Evolutionary conservation across 2,888 invertebrate species (phyloP).

Genomic region (Boloria euphrosyne): DNA sequence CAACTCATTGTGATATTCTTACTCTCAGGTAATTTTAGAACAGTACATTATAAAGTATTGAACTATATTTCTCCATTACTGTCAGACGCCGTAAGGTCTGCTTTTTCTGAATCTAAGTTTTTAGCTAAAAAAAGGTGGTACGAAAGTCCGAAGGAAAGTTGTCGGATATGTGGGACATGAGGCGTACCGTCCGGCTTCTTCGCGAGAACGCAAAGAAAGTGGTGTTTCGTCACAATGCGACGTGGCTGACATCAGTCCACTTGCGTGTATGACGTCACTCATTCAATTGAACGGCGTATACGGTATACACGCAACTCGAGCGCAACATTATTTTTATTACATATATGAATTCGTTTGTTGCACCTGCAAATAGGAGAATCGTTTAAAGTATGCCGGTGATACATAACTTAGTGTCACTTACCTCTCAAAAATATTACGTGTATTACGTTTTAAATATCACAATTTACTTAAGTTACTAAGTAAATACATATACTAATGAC

Average conservation of each 20-base stretch:
- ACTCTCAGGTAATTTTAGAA: background rate
- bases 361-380: slow-evolving; percentile 1
- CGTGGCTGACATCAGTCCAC: slow-evolving; percentile 44
- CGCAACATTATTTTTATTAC: slow-evolving; percentile 23
- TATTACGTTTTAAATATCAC: too few relatives aligned
- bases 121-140: slow-evolving; percentile 66
- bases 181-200: slow-evolving; percentile 58
- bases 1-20: background rate
- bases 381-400: too few relatives aligned
- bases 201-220: slow-evolving; percentile 46
- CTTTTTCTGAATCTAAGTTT: slow-evolving; percentile 43
- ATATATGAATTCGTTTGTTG: slow-evolving; percentile 14
- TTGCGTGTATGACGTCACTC: slow-evolving; percentile 49
- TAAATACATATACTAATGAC: too few relatives aligned
- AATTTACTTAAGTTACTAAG: too few relatives aligned
- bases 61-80: background rate
- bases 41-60: background rate
- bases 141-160: slow-evolving; percentile 81
- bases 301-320: slow-evolving; percentile 25
- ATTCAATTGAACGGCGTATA: slow-evolving; percentile 37
- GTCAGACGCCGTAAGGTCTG: slow-evolving; percentile 63
- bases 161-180: slow-evolving; percentile 76
- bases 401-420: too few relatives aligned
- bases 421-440: too few relatives aligned
- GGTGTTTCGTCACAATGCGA: slow-evolving; percentile 47